These are phyloP conservation scores for Morelia viridis DNA, from an alignment of 2,797 vertebrate genomes.

Conservation along the genomic window DNA sequence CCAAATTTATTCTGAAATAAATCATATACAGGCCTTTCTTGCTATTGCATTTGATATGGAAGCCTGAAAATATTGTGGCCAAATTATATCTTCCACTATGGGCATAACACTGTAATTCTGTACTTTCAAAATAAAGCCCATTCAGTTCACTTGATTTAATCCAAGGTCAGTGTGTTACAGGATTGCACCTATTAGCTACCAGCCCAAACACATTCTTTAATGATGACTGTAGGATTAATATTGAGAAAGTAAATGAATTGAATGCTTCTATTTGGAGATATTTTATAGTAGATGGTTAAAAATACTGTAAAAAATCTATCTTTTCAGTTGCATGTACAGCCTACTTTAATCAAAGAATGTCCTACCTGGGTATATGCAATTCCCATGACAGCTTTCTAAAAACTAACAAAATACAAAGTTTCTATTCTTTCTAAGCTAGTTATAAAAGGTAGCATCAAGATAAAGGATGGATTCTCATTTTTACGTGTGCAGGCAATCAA, in stretches of 20 bases:
- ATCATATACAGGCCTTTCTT: no score
- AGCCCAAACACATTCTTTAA: background rate
- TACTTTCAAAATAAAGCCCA: background rate
- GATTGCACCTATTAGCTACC: background rate
- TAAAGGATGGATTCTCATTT: slow-evolving; percentile 26
- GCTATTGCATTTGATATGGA: background rate
- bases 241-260: background rate
- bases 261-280: slow-evolving; percentile 6
- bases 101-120: background rate
- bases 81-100: background rate
- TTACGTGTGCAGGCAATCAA: background rate
- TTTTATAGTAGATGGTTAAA: background rate
- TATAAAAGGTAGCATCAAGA: slow-evolving; percentile 23
- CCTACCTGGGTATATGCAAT: background rate
- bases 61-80: background rate
- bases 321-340: background rate
- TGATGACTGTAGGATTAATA: background rate
- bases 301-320: background rate
- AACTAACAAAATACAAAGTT: slow-evolving; percentile 23
- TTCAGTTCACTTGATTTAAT: background rate
- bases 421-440: slow-evolving; percentile 30
- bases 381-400: slow-evolving; percentile 12
- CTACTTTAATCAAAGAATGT: slow-evolving; percentile 10
- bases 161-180: background rate
- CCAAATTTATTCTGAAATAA: background rate